Evolutionary conservation across 2,113 vertebrate species (phyloP).

Genomic region (Diadophis punctatus): DNA sequence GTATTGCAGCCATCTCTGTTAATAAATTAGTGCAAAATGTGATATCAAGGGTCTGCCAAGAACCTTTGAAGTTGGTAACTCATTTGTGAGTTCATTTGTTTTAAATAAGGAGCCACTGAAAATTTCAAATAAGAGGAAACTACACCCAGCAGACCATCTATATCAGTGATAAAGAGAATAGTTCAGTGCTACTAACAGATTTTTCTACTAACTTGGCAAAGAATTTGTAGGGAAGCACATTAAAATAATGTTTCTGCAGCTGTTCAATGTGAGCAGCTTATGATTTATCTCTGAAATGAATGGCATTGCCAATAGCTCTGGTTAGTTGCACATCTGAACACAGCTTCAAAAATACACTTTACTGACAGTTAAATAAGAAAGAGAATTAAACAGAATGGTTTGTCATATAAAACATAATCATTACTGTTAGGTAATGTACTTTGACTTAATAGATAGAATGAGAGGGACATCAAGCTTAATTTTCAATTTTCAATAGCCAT

Average conservation of each 20-base stretch:
- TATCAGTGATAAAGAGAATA: conserved; percentile 48
- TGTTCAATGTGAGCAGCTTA: conserved; percentile 30
- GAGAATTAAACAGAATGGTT: not conserved
- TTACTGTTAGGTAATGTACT: not conserved
- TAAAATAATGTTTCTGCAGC: conserved; percentile 35
- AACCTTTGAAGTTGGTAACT: not conserved
- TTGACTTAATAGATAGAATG: not conserved
- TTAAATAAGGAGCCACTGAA: conserved; percentile 44
- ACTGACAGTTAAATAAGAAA: conserved; percentile 4
- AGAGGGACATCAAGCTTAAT: not conserved
- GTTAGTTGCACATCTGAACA: conserved; percentile 28
- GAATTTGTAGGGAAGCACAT: conserved; percentile 23
- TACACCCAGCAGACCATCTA: conserved; percentile 51
- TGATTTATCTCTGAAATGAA: conserved; percentile 15
- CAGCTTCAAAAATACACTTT: conserved; percentile 27
- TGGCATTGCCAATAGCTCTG: conserved; percentile 18
- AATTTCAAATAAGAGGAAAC: conserved; percentile 45
- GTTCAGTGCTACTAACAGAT: conserved; percentile 33
- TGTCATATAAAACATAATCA: not conserved
- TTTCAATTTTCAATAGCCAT: not conserved
- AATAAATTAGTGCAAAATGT: not conserved
- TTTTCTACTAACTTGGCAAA: conserved; percentile 38
- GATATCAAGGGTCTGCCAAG: not conserved
- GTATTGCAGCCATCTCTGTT: not conserved
- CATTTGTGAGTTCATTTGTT: conserved; percentile 30